phyloP scores from a whole-genome alignment of 2,113 vertebrate species.

The Cynocephalus volans region DNA sequence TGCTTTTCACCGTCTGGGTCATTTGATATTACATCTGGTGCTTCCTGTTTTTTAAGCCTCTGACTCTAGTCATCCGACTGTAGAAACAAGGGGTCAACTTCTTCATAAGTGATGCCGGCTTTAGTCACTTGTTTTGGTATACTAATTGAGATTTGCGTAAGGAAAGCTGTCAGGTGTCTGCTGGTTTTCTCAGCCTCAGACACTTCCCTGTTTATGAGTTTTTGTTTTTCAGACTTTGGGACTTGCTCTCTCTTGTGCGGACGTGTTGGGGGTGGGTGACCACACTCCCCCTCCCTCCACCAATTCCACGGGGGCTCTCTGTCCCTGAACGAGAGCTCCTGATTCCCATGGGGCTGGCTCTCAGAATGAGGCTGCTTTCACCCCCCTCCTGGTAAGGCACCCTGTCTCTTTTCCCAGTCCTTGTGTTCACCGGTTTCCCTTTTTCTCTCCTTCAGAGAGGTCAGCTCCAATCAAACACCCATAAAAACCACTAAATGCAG shows the following conservation, averaged over 20 bases:
- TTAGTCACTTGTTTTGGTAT: conserved; percentile 90
- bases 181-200: conserved; percentile 83
- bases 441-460: neutral
- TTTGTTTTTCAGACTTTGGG: conserved; percentile 86
- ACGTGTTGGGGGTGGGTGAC: neutral
- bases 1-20: conserved; percentile 90
- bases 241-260: conserved; percentile 72
- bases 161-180: conserved; percentile 89
- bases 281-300: neutral
- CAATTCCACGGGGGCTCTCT: neutral
- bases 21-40: conserved; percentile 90
- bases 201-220: conserved; percentile 89
- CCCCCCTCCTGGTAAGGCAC: neutral
- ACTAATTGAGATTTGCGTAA: conserved; percentile 90
- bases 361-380: neutral
- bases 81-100: conserved; percentile 89
- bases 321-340: neutral
- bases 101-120: conserved; percentile 86
- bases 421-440: neutral
- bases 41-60: conserved; percentile 91
- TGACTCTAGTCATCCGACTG: conserved; percentile 87
- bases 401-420: neutral
- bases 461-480: neutral
- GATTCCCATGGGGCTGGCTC: neutral
- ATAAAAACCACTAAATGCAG: neutral